These are phyloP conservation scores for Epistrophe grossulariae DNA, from an alignment of 2,888 invertebrate species.

Conservation along the genomic window DNA sequence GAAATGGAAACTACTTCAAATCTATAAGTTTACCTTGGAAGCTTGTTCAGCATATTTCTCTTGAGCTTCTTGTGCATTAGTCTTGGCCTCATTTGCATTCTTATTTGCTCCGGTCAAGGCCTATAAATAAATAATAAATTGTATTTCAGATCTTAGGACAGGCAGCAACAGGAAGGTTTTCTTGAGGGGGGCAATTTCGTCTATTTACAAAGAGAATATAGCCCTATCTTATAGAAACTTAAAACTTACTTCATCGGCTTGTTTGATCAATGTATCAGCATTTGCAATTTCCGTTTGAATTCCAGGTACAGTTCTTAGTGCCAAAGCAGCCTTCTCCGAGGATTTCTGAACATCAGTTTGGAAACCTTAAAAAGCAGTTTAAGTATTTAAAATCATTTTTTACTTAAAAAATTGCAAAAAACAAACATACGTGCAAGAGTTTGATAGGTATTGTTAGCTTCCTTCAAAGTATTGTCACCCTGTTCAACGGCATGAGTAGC, in stretches of 20 bases:
- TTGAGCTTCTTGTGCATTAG: slow-evolving; percentile 92
- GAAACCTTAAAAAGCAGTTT: slow-evolving; percentile 87
- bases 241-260: slow-evolving; percentile 89
- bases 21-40: slow-evolving; percentile 84
- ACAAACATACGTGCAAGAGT: slow-evolving; percentile 84
- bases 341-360: slow-evolving; percentile 95
- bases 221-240: too few species aligned
- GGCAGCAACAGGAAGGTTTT: too few species aligned
- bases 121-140: slow-evolving; percentile 59
- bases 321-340: slow-evolving; percentile 91
- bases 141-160: not conserved
- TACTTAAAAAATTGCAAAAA: not conserved
- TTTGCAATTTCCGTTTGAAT: slow-evolving; percentile 90
- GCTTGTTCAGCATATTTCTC: slow-evolving; percentile 91
- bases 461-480: slow-evolving; percentile 92
- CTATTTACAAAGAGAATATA: not conserved
- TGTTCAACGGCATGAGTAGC: slow-evolving; percentile 93
- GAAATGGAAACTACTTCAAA: not conserved
- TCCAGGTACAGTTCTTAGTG: slow-evolving; percentile 89
- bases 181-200: not conserved
- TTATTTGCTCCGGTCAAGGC: slow-evolving; percentile 82
- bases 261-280: slow-evolving; percentile 89
- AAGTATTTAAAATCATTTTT: not conserved
- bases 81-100: slow-evolving; percentile 88
- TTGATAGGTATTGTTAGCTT: slow-evolving; percentile 91